Evolutionary conservation across 2,797 vertebrate species (phyloP), one percentile per base, ranked within the genome.

Genomic region (Ptychadena robeensis): DNA sequence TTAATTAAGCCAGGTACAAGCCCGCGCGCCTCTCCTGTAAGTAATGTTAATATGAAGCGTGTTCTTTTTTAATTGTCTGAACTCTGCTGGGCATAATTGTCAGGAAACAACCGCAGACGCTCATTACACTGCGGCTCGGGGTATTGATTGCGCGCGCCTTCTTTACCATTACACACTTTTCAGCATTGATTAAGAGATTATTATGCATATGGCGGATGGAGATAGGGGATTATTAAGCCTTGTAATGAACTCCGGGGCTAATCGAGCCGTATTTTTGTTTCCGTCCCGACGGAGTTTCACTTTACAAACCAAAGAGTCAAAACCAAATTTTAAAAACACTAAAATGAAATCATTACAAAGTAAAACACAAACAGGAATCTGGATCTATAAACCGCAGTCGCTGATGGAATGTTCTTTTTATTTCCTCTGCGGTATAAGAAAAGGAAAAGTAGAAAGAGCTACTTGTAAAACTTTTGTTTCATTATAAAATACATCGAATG

Each of bases 171-270:
- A 70, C 71, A 61, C 67, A 80, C 66, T 70, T 70, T 61, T 61
- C 66, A 63, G 78, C 78, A 71, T 71, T 79, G 76, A 79, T 79
- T 68, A 79, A 28, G 64, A 68, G 76, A 79, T 79, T 68, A 79
- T 79, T 53, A 79, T 68, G 40, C 65, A 37, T 59, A 69, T 69
- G 65, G 65, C 34, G 34, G 59, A 79, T 79, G 76, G 53, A 79
- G 76, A 77, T 77, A 77, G 75, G 18, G 75, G 63, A 68, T 79
- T 79, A 79, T 68, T 63, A 70, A n/a, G 53, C 15, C 66, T 61
- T 57, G 14, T 30, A 34, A 66, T 40, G 25, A 63, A 74, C 14
- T 25, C 25, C n/a, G 44, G 18, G 44, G 44, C 61, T 67, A 44
- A 40, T 18, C 38, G 37, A 48, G 48, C 38, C n/a, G 61, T 53